These are phyloP conservation scores for Lycaon pictus DNA, from an alignment of 2,113 vertebrate genomes.

Conservation along the genomic window DNA sequence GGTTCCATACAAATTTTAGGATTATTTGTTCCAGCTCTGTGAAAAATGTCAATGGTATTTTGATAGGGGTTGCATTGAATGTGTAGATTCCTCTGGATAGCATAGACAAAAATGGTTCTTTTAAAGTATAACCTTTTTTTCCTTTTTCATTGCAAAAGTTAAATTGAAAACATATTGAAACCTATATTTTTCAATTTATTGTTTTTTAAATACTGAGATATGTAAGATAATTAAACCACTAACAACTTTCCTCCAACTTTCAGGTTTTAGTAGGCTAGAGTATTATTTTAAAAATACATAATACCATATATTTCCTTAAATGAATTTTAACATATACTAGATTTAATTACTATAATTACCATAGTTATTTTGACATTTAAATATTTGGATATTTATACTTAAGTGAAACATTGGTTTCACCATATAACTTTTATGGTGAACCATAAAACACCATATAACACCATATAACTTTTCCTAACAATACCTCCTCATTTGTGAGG, in stretches of 20 bases:
- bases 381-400: not conserved
- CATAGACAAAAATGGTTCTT: not conserved
- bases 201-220: not conserved
- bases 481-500: not conserved
- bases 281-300: not conserved
- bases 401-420: not conserved
- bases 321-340: not conserved
- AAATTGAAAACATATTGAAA: not conserved
- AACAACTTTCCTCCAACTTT: not conserved
- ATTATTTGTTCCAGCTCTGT: too few species aligned
- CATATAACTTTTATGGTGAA: not conserved
- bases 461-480: not conserved
- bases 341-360: not conserved
- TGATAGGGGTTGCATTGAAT: too few species aligned
- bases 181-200: not conserved
- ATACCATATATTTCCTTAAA: not conserved
- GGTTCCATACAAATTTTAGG: too few species aligned
- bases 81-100: too few species aligned
- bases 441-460: too few species aligned
- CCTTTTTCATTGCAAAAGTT: not conserved
- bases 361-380: not conserved
- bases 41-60: too few species aligned
- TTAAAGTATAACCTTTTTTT: not conserved
- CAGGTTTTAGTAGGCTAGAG: not conserved
- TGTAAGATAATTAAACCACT: not conserved